A percentile compares a stretch with the other conserved stretches of the same genome.
Conservation (phyloP, 2,888 invertebrate genomes). For the Sericinus montela region DNA sequence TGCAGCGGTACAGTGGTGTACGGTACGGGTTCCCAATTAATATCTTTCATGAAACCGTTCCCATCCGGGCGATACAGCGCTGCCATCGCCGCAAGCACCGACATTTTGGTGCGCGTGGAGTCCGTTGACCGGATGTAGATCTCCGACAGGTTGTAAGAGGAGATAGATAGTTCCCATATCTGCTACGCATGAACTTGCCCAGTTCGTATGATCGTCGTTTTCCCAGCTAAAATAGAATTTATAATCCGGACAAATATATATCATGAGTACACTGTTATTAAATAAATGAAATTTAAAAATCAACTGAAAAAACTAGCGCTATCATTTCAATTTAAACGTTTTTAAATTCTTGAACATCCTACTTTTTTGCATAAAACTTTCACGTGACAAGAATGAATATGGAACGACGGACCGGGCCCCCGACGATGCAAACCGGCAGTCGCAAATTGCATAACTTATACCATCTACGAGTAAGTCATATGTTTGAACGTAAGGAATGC, state of each 20-base stretch:
- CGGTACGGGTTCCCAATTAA: conserved; percentile 44
- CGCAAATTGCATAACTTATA: conserved; percentile 14
- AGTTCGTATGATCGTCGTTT: conserved; percentile 32
- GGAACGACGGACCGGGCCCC: neutral
- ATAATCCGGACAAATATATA: no score
- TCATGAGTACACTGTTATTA: no score
- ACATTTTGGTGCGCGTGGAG: conserved; percentile 46
- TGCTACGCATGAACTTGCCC: conserved; percentile 33
- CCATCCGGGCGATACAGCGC: conserved; percentile 34
- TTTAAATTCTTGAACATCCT: neutral
- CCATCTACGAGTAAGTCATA: conserved; percentile 1
- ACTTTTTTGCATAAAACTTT: conserved; percentile 10
- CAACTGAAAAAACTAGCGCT: no score
- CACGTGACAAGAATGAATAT: conserved; percentile 13
- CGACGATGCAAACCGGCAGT: neutral
- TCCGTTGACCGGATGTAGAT: conserved; percentile 49
- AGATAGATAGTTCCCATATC: conserved; percentile 38
- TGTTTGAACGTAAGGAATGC: neutral
- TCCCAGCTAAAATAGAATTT: conserved; percentile 29
- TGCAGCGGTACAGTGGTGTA: conserved; percentile 39
- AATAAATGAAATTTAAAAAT: no score
- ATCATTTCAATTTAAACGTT: neutral
- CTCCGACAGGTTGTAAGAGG: conserved; percentile 40
- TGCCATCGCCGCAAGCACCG: conserved; percentile 39
- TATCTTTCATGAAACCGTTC: conserved; percentile 33